Evolutionary conservation across 2,113 vertebrate species (phyloP).

Genomic region (Ginglymostoma cirratum): DNA sequence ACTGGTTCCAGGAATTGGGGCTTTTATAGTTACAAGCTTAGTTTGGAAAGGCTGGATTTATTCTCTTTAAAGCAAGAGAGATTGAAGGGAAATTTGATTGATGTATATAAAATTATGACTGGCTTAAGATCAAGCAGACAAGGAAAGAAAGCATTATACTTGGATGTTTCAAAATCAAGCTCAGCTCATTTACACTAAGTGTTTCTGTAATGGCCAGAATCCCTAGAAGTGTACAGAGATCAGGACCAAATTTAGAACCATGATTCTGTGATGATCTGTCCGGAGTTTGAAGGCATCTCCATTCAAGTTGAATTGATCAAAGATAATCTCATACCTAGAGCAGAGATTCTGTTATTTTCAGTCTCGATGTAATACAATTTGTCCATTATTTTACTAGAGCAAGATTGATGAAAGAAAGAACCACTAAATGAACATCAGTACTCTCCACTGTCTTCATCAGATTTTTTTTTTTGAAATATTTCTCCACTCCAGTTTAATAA

Average conservation of each 20-base stretch:
- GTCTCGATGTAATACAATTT: neutral
- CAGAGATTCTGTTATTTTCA: neutral
- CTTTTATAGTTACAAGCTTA: too few relatives aligned
- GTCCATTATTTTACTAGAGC: neutral
- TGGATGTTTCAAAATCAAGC: neutral
- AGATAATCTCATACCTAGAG: neutral
- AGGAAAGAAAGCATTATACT: neutral
- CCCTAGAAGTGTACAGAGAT: neutral
- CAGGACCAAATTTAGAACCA: neutral
- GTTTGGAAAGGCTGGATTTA: too few relatives aligned
- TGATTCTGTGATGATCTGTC: neutral
- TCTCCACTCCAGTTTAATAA: neutral
- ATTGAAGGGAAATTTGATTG: too few relatives aligned
- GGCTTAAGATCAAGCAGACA: too few relatives aligned
- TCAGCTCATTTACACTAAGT: neutral
- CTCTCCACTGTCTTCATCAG: neutral
- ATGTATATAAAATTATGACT: too few relatives aligned
- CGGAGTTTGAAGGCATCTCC: neutral
- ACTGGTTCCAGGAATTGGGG: too few relatives aligned
- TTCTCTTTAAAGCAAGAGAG: too few relatives aligned
- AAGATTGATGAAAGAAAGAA: neutral
- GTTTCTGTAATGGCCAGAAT: neutral
- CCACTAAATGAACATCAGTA: neutral
- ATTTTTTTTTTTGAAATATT: neutral
- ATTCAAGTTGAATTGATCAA: neutral